Percentiles rank a stretch among this genome's conserved stretches.
These are phyloP conservation scores for Scrobipalpa atriplicella DNA, from an alignment of 2,888 invertebrate genomes.

Conservation along the genomic window DNA sequence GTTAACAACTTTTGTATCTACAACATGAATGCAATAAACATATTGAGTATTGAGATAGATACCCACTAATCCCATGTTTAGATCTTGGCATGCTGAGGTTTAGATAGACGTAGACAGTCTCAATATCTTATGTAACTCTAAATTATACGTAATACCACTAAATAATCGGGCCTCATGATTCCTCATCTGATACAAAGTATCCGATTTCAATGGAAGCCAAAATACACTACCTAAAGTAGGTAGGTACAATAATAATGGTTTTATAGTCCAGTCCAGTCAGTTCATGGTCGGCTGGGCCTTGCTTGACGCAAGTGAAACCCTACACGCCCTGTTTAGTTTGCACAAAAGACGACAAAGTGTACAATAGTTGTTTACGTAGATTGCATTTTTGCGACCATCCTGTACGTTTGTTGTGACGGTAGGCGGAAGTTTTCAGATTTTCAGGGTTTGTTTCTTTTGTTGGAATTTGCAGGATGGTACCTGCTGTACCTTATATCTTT, in stretches of 20 bases:
- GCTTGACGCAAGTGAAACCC: constrained; percentile 47
- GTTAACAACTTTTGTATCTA: no score
- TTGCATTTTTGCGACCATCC: constrained; percentile 8
- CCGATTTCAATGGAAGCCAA: constrained; percentile 1
- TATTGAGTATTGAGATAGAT: no score
- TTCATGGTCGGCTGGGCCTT: constrained; percentile 45
- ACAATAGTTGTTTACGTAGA: constrained; percentile 13
- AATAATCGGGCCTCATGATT: no score
- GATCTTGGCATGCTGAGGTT: no score
- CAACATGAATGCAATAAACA: no score
- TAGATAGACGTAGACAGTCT: no score
- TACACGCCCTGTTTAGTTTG: constrained; percentile 37
- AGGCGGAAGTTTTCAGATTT: neutral
- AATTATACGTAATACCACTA: no score
- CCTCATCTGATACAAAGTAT: neutral
- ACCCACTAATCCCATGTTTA: no score
- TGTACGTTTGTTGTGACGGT: neutral
- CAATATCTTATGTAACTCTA: no score
- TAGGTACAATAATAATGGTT: neutral
- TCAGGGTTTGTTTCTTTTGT: neutral
- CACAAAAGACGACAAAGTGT: constrained; percentile 20
- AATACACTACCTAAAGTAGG: neutral
- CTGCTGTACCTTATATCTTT: no score
- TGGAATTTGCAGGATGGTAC: no score
- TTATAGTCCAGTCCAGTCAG: constrained; percentile 34